Base-by-base conservation (phyloP, 2,888 invertebrate species). In the Zygaena filipendulae region DNA sequence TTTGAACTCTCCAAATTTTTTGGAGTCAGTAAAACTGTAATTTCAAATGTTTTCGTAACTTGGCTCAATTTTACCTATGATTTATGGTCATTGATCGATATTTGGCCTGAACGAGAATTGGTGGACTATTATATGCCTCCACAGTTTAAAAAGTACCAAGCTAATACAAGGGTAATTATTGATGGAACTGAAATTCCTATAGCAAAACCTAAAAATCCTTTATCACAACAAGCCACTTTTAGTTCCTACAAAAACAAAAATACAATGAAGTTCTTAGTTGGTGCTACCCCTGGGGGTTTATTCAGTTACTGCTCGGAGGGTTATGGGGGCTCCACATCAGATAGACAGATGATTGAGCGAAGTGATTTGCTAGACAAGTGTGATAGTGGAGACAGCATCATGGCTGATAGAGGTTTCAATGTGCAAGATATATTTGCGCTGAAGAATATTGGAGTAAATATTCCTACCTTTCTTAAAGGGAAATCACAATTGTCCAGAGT, bases 391-490 rank as follows among this genome's bases (percentile, higher is more conserved):
- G 45, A 43, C 18, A 11, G 23, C 2, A 39, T 45, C 13, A 32
- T 46, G 35, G 45, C 40, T 9, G 42, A 45, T 20, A 13, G 42
- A 11, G 44, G 43, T 2, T 46, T 44, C 16, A 43, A 39, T 29
- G 36, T 47, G 2, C 45, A 44, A 14, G 47, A 45, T 11, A 14
- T 43, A 14, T 44, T 45, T 34, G 38, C 29, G 10, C 11, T 26
- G 10, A 45, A 39, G 21, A 28, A 33, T 28, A 19, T 45, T 3
- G 6, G 25, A 10, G 20, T 43, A 2, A 30, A 35, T n/a, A 40
- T 33, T 11, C 45, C 41, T 11, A 38, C 32, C 10, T 43, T 45
- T 26, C 21, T 42, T 4, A 40, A 32, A 28, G 39, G 42, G 4
- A 29, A 22, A 21, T 16, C 32, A 20, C 38, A 41, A 24, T 14